Percentiles rank a stretch among this genome's conserved stretches.
Conservation (phyloP, 2,888 invertebrate species). For the Mythimna ferrago region DNA sequence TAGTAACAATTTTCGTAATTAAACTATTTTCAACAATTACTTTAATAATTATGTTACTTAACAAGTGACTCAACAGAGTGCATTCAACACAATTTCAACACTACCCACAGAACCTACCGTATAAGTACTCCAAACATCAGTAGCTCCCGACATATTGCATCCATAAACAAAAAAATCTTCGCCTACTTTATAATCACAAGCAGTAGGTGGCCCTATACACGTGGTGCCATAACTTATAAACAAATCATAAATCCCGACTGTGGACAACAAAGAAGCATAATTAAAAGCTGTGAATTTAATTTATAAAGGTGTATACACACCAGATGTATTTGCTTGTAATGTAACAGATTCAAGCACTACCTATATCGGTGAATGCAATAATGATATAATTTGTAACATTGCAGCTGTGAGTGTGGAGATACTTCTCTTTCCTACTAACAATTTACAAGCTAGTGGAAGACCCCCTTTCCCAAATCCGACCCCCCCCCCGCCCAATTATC, state of each 20-base stretch:
- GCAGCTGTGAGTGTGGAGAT: not conserved
- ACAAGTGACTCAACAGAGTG: not conserved
- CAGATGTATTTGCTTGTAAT: not conserved
- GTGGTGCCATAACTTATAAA: conserved; percentile 47
- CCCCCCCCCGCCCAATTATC: too few species aligned
- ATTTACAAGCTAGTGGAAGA: too few species aligned
- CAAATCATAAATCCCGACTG: conserved; percentile 61
- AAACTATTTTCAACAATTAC: conserved; percentile 11
- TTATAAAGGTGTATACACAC: conserved; percentile 14
- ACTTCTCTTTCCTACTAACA: not conserved
- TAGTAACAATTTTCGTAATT: conserved; percentile 17
- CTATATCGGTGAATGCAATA: not conserved
- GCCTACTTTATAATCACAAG: conserved; percentile 1
- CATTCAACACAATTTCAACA: conserved; percentile 1
- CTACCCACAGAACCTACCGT: not conserved
- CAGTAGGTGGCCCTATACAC: conserved; percentile 42
- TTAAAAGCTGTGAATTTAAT: conserved; percentile 64
- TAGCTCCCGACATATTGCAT: conserved; percentile 1
- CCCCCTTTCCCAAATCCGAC: too few species aligned
- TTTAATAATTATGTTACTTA: conserved; percentile 6
- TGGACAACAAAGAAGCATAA: conserved; percentile 60
- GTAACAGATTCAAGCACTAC: not conserved
- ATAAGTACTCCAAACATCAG: not conserved
- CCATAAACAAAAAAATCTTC: conserved; percentile 23
- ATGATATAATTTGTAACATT: not conserved